Evolutionary conservation across 2,113 vertebrate genomes (phyloP), one percentile per base, ranked within the genome.

Genomic region (Platycercus adscitus): DNA sequence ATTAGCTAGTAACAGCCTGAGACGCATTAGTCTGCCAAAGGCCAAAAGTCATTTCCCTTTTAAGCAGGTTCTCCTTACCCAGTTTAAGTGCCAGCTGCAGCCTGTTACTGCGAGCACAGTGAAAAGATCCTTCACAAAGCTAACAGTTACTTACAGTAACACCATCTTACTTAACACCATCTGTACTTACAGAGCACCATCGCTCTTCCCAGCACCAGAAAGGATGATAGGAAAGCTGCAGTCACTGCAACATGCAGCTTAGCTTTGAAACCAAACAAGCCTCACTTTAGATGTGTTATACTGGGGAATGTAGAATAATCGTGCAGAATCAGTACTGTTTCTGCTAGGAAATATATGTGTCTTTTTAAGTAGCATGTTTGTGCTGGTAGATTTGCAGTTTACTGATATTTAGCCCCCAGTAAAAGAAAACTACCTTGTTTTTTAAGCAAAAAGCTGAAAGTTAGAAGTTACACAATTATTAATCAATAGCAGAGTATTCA

Each of bases 41-140:
- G 93, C 65, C 90, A 75, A 60, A 95, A 95, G 78, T 23, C 78
- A 26, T 79, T 86, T 94, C 55, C 56, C 80, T 95, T 84, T 89
- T 26, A 91, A 96, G 69, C 91, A 82, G 60, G 81, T 83, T 91
- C 82, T 87, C 9, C 1, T 78, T 78, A n/a, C 52, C 71, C 56
- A 35, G 55, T 63, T 68, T 68, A 85, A 81, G 69, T 35, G 66
- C 58, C 78, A 58, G 81, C 68, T 92, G 78, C 83, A 82, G 65
- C 25, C 50, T 80, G 79, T 44, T 43, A 20, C 56, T 41, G 43
- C 13, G 76, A 92, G 21, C 46, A n/a, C 29, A 72, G 61, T 21
- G 65, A 68, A 75, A 88, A 50, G 46, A 75, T 37, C 81, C 29
- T 10, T 75, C 81, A 79, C 47, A 70, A 76, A 81, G 86, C 44